phyloP scores from a whole-genome alignment of 1,140 invertebrate species.

The Lepidotrigona ventralis region DNA sequence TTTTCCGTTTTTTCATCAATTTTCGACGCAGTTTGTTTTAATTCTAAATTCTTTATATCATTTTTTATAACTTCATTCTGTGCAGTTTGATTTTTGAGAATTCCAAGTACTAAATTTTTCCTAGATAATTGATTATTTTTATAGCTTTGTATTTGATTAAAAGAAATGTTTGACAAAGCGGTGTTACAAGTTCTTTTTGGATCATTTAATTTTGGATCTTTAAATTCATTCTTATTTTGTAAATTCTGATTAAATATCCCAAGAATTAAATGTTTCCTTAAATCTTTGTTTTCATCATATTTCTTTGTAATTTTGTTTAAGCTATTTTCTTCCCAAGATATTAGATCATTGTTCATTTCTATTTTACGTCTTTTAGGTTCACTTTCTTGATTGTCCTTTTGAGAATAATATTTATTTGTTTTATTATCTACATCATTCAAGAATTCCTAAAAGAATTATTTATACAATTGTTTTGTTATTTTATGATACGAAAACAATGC shows the following conservation, averaged over 20 bases:
- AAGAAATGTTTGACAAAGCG: not conserved
- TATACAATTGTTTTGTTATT: not conserved
- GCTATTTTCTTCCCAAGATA: not conserved
- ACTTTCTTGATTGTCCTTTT: constrained; percentile 10
- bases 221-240: constrained; percentile 3
- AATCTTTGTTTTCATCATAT: not conserved
- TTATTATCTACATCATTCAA: constrained; percentile 51
- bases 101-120: constrained; percentile 37
- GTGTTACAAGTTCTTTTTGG: not conserved
- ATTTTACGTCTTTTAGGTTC: constrained; percentile 52
- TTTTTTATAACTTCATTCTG: constrained; percentile 2
- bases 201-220: not conserved
- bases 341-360: constrained; percentile 7
- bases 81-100: constrained; percentile 24
- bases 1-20: not conserved
- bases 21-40: not conserved
- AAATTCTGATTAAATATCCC: constrained; percentile 31
- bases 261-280: constrained; percentile 36
- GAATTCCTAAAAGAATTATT: constrained; percentile 52
- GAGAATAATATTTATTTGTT: constrained; percentile 21
- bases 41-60: not conserved
- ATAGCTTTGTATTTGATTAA: not conserved
- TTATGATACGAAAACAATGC: too few species aligned
- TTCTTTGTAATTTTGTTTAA: not conserved
- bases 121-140: constrained; percentile 15